Evolutionary conservation across 2,888 invertebrate genomes (phyloP).

Genomic region (Dimorphilus gyrociliatus): DNA sequence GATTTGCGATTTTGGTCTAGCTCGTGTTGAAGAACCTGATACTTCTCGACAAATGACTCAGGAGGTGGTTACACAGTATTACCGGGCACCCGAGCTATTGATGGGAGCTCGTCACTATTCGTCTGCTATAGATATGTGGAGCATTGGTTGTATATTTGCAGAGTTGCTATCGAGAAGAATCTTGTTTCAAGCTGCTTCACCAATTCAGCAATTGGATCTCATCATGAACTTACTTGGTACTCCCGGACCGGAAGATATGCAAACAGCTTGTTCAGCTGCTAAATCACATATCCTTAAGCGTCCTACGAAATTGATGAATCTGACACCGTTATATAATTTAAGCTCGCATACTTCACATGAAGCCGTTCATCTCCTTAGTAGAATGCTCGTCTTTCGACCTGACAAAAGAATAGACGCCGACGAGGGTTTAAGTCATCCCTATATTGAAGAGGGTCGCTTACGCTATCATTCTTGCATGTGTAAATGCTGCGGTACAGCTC

Average conservation of each 20-base stretch:
- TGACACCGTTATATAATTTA: conserved; percentile 58
- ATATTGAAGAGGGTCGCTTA: conserved; percentile 89
- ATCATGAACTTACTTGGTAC: conserved; percentile 94
- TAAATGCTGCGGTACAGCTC: conserved; percentile 73
- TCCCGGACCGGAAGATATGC: conserved; percentile 85
- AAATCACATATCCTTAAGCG: conserved; percentile 66
- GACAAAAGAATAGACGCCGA: conserved; percentile 83
- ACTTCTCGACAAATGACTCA: conserved; percentile 85
- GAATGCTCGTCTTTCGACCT: conserved; percentile 96
- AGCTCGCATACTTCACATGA: conserved; percentile 88
- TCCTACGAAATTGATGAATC: conserved; percentile 41
- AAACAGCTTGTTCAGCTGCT: conserved; percentile 84
- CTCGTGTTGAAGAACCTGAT: conserved; percentile 89
- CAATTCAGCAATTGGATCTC: conserved; percentile 90
- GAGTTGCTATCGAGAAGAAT: conserved; percentile 87
- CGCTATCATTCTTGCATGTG: conserved; percentile 99
- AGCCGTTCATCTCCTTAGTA: conserved; percentile 85
- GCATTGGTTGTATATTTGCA: conserved; percentile 97
- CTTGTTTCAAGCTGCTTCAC: conserved; percentile 92
- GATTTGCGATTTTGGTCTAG: conserved; percentile 99
- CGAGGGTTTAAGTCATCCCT: conserved; percentile 88
- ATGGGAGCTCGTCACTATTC: conserved; percentile 97
- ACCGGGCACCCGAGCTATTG: conserved; percentile 92
- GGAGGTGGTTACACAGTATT: conserved; percentile 99
- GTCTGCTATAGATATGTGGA: conserved; percentile 95